A percentile compares a stretch with the other conserved stretches of the same genome.
phyloP scores from a whole-genome alignment of 2,797 vertebrate species.

The Sphaeramia orbicularis region DNA sequence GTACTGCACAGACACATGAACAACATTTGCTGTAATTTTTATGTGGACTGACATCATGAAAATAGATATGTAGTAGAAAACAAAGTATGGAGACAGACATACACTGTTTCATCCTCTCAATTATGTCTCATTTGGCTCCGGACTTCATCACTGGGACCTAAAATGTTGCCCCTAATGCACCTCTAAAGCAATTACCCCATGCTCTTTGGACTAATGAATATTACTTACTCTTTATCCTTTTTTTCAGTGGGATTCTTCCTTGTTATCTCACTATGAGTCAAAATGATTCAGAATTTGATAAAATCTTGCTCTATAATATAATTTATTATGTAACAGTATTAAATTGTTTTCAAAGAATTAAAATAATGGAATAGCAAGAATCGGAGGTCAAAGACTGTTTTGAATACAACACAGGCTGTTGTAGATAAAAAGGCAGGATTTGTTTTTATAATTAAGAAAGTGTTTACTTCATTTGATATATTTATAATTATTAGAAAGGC shows the following conservation, averaged over 20 bases:
- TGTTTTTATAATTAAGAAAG: conserved; percentile 27
- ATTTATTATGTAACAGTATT: conserved; percentile 22
- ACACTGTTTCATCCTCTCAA: conserved; percentile 67
- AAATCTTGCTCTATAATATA: conserved; percentile 52
- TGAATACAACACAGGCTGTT: conserved; percentile 14
- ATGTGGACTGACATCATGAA: conserved; percentile 60
- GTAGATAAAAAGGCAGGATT: conserved; percentile 16
- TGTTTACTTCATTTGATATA: conserved; percentile 20
- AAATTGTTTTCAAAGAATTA: conserved; percentile 51
- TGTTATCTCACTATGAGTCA: conserved; percentile 73
- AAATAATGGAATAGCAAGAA: conserved; percentile 35
- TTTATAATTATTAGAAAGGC: conserved; percentile 20
- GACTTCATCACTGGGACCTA: conserved; percentile 70
- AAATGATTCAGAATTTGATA: conserved; percentile 66
- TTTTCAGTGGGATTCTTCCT: conserved; percentile 35
- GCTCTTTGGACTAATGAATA: conserved; percentile 72
- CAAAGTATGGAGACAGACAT: conserved; percentile 47
- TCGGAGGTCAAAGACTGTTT: conserved; percentile 17
- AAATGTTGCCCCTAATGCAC: conserved; percentile 76
- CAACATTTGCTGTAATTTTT: conserved; percentile 49
- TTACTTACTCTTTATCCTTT: conserved; percentile 53
- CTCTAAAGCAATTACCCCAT: conserved; percentile 76
- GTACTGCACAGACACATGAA: not conserved
- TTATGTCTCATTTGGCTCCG: conserved; percentile 63
- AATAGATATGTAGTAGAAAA: conserved; percentile 65